Evolutionary conservation across 2,113 vertebrate genomes (phyloP), one percentile per base, ranked within the genome.

Genomic region (Amphilophus citrinellus): DNA sequence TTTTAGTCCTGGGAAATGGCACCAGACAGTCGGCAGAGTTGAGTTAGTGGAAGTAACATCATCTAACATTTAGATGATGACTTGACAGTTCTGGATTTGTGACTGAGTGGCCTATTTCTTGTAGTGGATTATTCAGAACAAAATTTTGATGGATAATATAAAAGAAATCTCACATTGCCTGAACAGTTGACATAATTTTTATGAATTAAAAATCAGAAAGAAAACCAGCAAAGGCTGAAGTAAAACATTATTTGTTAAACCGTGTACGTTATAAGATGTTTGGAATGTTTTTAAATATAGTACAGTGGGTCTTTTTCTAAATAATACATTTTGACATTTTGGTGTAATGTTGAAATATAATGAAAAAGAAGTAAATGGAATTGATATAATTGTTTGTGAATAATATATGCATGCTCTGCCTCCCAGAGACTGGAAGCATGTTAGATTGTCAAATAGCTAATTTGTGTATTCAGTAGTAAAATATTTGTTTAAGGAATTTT

Each of bases 361-460:
- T 53, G 6, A 71, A 71, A 71, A 30, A 56, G 6, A 42, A 44
- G 3, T 0, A 30, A 7, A 71, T 50, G 15, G 20, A 0, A 20
- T 53, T 8, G 30, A n/a, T 61, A 3, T 79, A 27, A 61, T 83
- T 90, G 85, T 59, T 88, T 90, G 83, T 65, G 66, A 42, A 73
- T 62, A 88, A 85, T 86, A 50, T 89, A 79, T 87, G 22, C 73
- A 86, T 84, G 47, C 32, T 73, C 68, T 56, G 6, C 68, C 20
- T 56, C 47, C 47, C 47, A 53, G 47, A 53, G 17, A 53, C 6
- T 84, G 50, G 24, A 68, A 79, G 62, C 8, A 76, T 1, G 0
- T 82, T 42, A 47, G 37, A 50, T 68, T 80, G 14, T 80, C 24
- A 84, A 71, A 87, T 2, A 7, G 83, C n/a, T 78, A 0, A 73